These are phyloP conservation scores for Scophthalmus maximus DNA, from an alignment of 2,113 vertebrate genomes.

Conservation along the genomic window DNA sequence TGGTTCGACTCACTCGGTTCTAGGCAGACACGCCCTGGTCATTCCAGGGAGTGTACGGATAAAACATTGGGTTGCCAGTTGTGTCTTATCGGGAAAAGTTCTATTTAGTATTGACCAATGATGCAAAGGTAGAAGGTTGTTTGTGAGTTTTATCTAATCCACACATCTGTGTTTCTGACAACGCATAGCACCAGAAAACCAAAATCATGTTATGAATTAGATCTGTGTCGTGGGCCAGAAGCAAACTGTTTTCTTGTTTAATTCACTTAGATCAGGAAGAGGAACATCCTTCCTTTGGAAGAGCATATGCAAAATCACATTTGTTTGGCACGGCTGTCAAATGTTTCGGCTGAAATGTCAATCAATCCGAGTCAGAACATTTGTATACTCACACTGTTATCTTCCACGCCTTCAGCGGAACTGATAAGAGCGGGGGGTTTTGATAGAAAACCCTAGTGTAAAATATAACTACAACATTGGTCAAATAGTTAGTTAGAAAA, in stretches of 20 bases:
- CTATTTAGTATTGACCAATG: not conserved
- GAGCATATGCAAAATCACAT: not conserved
- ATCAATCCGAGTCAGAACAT: not conserved
- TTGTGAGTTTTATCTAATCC: not conserved
- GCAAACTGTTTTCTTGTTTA: no score
- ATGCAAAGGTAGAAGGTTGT: not conserved
- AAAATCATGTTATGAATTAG: not conserved
- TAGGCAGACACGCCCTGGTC: constrained; percentile 36
- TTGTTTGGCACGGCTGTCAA: not conserved
- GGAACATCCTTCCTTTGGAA: not conserved
- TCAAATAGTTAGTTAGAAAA: constrained; percentile 58
- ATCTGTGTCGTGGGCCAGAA: not conserved
- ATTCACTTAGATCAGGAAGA: constrained; percentile 3
- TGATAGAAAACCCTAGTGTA: constrained; percentile 24
- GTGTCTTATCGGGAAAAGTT: not conserved
- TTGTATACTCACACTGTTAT: no score
- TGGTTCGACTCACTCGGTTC: constrained; percentile 47
- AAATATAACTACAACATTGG: constrained; percentile 48
- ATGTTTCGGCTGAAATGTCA: not conserved
- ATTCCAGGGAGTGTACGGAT: constrained; percentile 25
- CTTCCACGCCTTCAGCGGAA: constrained; percentile 4
- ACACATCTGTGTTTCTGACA: not conserved
- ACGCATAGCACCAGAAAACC: not conserved
- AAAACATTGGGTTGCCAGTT: constrained; percentile 10
- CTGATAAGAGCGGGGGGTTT: constrained; percentile 18